Conservation (phyloP, 2,888 invertebrate species). For the Drosophila meridiana region DNA sequence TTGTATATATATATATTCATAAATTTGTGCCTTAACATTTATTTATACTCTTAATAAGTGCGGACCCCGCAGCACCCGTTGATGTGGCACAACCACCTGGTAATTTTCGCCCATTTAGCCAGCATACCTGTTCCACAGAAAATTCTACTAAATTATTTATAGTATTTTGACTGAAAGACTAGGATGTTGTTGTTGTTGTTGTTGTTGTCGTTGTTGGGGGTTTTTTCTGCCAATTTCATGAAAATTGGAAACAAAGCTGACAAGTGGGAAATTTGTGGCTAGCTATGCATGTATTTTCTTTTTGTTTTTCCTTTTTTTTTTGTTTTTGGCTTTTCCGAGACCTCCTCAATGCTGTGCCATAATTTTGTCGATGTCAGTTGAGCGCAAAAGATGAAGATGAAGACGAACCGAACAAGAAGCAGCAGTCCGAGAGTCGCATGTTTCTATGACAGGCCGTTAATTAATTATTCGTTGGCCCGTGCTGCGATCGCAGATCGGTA, state of each 20-base stretch:
- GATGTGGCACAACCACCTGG: slow-evolving; percentile 49
- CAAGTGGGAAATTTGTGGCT: slow-evolving; percentile 64
- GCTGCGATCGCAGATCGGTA: slow-evolving; percentile 62
- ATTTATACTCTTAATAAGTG: slow-evolving; percentile 47
- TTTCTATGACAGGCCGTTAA: slow-evolving; percentile 78
- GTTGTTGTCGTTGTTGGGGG: slow-evolving; percentile 5
- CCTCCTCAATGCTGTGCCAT: slow-evolving; percentile 46
- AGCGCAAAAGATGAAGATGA: slow-evolving; percentile 12
- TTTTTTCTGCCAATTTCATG: slow-evolving; percentile 22
- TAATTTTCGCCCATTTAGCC: slow-evolving; percentile 31
- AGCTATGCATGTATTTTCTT: slow-evolving; percentile 1
- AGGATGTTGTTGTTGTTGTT: background rate
- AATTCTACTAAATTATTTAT: slow-evolving; percentile 32
- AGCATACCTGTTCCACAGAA: slow-evolving; percentile 58
- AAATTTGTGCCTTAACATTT: slow-evolving; percentile 62
- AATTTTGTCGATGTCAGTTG: slow-evolving; percentile 68
- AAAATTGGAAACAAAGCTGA: slow-evolving; percentile 62
- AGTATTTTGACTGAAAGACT: slow-evolving; percentile 39
- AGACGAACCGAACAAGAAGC: slow-evolving; percentile 10
- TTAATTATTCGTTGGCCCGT: slow-evolving; percentile 78
- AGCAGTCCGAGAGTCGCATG: slow-evolving; percentile 69
- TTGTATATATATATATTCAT: slow-evolving; percentile 10
- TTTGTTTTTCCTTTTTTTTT: background rate
- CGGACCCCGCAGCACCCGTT: slow-evolving; percentile 1
- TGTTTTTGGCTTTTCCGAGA: slow-evolving; percentile 10